Base-by-base conservation (phyloP, 2,888 invertebrate species). In the Macaria liturata region DNA sequence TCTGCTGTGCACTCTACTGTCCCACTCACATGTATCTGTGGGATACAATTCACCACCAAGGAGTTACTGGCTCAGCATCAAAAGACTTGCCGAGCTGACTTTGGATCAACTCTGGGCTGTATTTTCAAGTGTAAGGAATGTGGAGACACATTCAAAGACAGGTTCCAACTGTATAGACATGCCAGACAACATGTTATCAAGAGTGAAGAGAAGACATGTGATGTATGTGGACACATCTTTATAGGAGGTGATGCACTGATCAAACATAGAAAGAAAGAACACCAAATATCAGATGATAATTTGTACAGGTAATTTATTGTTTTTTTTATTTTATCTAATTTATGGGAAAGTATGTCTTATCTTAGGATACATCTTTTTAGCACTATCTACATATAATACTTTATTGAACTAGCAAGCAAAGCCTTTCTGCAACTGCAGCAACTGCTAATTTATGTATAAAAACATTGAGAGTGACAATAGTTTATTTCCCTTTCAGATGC, bases 111-210 rank as follows among this genome's bases (percentile, higher is more conserved):
- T 2, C 68, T 81, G 53, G 86, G 86, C 0, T 84, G 78, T 50
- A 69, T 76, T 3, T 90, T 87, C 62, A 75, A 84, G 5, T 92
- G 92, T 67, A 90, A 86, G 55, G 83, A 86, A 65, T 92, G 92
- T 59, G 82, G 83, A 0, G 73, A 81, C 4, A 77, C 76, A 0
- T 92, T 88, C 45, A 82, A 76, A 66, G 84, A 89, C 37, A 70
- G 87, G 58, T 81, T 84, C 43, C 77, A 80, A 9, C 55, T 92
- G 1, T 91, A 86, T 56, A 79, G 75, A 43, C 92, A 92, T 76
- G 90, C 81, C 0, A 88, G 81, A 64, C 66, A 75, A 4, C 92
- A 92, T 71, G 65, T 91, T 4, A 61, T 81, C 3, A 85, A 84
- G 53, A 66, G 77, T 1, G 76, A 84, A 5, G 77, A 83, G 57